These are phyloP conservation scores for Trimorus sp. DNA, from an alignment of 2,888 invertebrate genomes.

Conservation along the genomic window DNA sequence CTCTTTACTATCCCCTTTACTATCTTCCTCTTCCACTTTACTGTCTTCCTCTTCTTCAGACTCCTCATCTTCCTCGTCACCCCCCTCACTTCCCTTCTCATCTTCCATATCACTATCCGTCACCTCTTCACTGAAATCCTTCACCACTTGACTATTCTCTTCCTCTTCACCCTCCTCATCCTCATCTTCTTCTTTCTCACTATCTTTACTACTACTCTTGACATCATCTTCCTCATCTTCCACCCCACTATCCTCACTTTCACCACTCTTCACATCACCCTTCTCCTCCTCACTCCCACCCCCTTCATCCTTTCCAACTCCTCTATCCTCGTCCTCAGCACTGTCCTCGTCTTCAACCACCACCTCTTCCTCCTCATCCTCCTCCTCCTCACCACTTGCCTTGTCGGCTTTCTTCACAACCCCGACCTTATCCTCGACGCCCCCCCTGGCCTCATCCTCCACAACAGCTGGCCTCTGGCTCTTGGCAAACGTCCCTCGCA, in stretches of 20 bases:
- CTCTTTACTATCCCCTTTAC: background rate
- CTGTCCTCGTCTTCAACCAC: slow-evolving; percentile 18
- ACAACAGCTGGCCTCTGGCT: slow-evolving; percentile 74
- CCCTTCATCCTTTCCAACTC: too few species aligned
- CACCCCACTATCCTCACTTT: too few species aligned
- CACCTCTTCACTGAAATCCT: too few species aligned
- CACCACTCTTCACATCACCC: too few species aligned
- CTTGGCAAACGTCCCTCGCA: slow-evolving; percentile 69
- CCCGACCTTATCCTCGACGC: slow-evolving; percentile 22
- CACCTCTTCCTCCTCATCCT: slow-evolving; percentile 13
- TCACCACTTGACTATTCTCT: slow-evolving; percentile 2
- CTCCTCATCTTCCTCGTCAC: slow-evolving; percentile 29
- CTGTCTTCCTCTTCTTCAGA: slow-evolving; percentile 39
- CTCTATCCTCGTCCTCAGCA: slow-evolving; percentile 13
- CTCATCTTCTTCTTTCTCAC: too few species aligned
- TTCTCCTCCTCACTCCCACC: too few species aligned
- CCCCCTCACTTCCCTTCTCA: background rate
- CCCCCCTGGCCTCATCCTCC: slow-evolving; percentile 42
- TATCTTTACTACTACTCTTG: too few species aligned
- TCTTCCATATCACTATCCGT: too few species aligned
- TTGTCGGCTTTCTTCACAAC: background rate
- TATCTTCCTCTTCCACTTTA: slow-evolving; percentile 17
- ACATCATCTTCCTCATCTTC: background rate
- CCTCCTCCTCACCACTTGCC: slow-evolving; percentile 59
- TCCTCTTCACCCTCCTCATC: slow-evolving; percentile 28